Evolutionary conservation across 53 echinoderm and acorn worm species (phyloP).

Genomic region (Temnopleurus reevesii): DNA sequence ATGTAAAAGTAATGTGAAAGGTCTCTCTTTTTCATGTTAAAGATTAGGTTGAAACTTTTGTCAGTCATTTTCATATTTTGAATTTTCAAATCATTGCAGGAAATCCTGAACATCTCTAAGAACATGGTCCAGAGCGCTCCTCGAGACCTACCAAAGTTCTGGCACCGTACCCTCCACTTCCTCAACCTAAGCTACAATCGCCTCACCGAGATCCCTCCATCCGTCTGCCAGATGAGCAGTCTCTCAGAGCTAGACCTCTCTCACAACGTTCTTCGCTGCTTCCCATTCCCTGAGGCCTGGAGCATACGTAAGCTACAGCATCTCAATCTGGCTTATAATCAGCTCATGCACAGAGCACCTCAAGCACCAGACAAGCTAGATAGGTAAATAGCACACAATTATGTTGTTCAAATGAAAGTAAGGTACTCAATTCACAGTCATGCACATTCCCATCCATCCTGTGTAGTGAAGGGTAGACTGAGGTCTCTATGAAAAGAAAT

Average conservation of each 20-base stretch:
- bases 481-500: too few relatives aligned
- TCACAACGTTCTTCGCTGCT: conserved; percentile 49
- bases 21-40: too few relatives aligned
- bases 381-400: too few relatives aligned
- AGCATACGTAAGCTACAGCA: conserved; percentile 63
- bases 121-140: conserved; percentile 40
- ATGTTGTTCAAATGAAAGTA: too few relatives aligned
- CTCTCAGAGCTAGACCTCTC: conserved; percentile 70
- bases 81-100: conserved; percentile 45
- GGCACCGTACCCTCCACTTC: conserved; percentile 51
- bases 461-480: too few relatives aligned
- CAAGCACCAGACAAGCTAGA: not conserved
- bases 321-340: conserved; percentile 66
- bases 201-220: conserved; percentile 59
- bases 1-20: too few relatives aligned
- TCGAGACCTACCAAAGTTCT: conserved; percentile 51
- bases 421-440: too few relatives aligned
- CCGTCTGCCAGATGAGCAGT: conserved; percentile 56
- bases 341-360: conserved; percentile 53
- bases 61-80: not conserved
- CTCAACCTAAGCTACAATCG: conserved; percentile 67
- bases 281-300: conserved; percentile 50
- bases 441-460: too few relatives aligned
- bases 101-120: conserved; percentile 43
- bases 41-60: not conserved